Base-by-base conservation (phyloP, 2,113 vertebrate species). In the Cyrtonyx montezumae region DNA sequence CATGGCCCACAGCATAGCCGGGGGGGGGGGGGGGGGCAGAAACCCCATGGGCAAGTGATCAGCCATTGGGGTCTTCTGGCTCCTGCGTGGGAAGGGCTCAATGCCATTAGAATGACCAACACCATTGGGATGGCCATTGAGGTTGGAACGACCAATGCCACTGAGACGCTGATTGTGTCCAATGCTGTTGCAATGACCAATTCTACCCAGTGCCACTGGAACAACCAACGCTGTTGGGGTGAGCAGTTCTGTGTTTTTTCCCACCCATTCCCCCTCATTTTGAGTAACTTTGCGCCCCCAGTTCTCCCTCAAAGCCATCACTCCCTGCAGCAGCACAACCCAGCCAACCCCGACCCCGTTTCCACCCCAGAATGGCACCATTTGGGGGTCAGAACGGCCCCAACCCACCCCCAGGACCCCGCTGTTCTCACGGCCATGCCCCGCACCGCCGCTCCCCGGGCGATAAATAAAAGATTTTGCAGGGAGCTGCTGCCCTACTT, bases 401-500 rank as follows among this genome's bases (percentile, higher is more conserved):
- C 37, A 12, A 11, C 61, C 61, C 61, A 5, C 37, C 36, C 61
- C 61, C 61, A 92, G 36, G 19, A 4, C 42, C 62, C 21, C 61
- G 3, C 20, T 9, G 53, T 62, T n/a, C 73, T 22, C 23, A 32
- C 11, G 26, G 43, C 58, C 69, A 11, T 0, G 6, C 42, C 85
- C 84, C 69, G 4, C 7, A 2, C 51, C 0, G 2, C 65, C 84
- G 51, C 92, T 75, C 66, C 61, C 84, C 19, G 61, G 22, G 37
- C 5, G 40, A 85, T 71, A 90, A 94, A 87, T 90, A 91, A 94
- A 93, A 87, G 79, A 63, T 83, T 91, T 96, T 83, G 82, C 87
- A 82, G 59, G 90, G 90, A 88, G 93, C 94, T 16, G 36, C 76
- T 96, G 95, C 58, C 95, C 95, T 93, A 95, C 76, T 95, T 96